These are phyloP conservation scores for Tuberolachnus salignus DNA, from an alignment of 2,888 invertebrate species.

Conservation along the genomic window DNA sequence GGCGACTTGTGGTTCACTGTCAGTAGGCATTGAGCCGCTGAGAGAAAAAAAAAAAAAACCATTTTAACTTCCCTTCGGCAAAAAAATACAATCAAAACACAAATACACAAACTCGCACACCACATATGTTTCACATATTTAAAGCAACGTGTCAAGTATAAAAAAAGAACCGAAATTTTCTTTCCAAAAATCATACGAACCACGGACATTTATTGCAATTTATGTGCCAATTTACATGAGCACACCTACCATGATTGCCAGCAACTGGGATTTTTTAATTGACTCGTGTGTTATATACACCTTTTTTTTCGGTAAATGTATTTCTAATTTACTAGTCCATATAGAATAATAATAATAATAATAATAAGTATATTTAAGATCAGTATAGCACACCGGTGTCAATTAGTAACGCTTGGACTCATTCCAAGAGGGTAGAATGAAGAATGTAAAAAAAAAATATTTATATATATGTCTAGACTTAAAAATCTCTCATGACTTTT, in stretches of 20 bases:
- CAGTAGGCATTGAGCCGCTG: slow-evolving; percentile 47
- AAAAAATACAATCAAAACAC: slow-evolving; percentile 34
- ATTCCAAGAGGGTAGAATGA: slow-evolving; percentile 47
- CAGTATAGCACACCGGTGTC: slow-evolving; percentile 25
- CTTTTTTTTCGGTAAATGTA: slow-evolving; percentile 14
- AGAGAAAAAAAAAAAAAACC: slow-evolving; percentile 20
- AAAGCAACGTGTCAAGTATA: slow-evolving; percentile 38
- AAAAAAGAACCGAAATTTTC: slow-evolving; percentile 41
- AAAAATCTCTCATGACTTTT: slow-evolving; percentile 25
- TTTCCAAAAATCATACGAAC: slow-evolving; percentile 37
- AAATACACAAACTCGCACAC: not conserved
- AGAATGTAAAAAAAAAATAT: slow-evolving; percentile 29
- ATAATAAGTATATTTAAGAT: slow-evolving; percentile 41
- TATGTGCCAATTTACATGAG: slow-evolving; percentile 48
- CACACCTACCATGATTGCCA: slow-evolving; percentile 43
- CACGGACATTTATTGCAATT: slow-evolving; percentile 54
- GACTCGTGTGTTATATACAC: slow-evolving; percentile 37
- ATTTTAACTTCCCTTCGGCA: slow-evolving; percentile 7
- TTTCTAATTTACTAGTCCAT: slow-evolving; percentile 28
- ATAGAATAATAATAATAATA: slow-evolving; percentile 38
- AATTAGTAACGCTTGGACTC: slow-evolving; percentile 51
- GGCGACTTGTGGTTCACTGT: slow-evolving; percentile 46
- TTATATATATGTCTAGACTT: slow-evolving; percentile 18
- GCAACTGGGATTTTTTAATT: slow-evolving; percentile 42
- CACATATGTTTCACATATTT: slow-evolving; percentile 43